Percentiles rank a stretch among this genome's conserved stretches.
Conservation (phyloP, 2,888 invertebrate genomes). For the Pinctada fucata region DNA sequence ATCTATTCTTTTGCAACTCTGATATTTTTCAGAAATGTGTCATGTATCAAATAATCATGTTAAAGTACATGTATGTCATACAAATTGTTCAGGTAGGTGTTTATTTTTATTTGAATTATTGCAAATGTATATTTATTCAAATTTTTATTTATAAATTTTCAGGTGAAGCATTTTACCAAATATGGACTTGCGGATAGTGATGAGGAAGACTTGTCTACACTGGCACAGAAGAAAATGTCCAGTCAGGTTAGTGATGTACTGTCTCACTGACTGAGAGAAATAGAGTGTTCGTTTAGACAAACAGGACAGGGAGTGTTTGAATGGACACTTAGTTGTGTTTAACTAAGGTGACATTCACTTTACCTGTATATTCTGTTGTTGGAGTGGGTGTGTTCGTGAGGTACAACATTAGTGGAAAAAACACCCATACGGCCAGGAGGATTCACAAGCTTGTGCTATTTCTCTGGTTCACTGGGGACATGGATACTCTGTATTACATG, state of each 20-base stretch:
- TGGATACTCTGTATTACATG: too few relatives aligned
- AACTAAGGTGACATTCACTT: too few relatives aligned
- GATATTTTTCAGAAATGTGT: too few relatives aligned
- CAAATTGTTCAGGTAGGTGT: too few relatives aligned
- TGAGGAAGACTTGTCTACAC: conserved; percentile 81
- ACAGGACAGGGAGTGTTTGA: not conserved
- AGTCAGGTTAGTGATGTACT: conserved; percentile 57
- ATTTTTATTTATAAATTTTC: conserved; percentile 31
- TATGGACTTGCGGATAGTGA: conserved; percentile 95
- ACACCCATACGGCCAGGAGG: conserved; percentile 18
- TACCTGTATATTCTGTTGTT: too few relatives aligned
- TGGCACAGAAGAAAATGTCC: conserved; percentile 61
- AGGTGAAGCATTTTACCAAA: conserved; percentile 96
- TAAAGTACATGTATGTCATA: too few relatives aligned
- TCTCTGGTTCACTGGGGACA: conserved; percentile 23
- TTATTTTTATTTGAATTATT: too few relatives aligned
- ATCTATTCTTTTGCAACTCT: too few relatives aligned
- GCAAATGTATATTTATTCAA: too few relatives aligned
- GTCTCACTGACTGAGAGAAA: not conserved
- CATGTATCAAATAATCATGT: too few relatives aligned
- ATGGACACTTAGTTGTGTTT: not conserved
- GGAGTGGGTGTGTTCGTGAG: too few relatives aligned
- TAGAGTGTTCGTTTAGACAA: not conserved
- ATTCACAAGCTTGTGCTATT: conserved; percentile 9
- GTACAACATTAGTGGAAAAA: too few relatives aligned